Evolutionary conservation across 2,113 vertebrate species (phyloP).

Genomic region (Raja brachyura): DNA sequence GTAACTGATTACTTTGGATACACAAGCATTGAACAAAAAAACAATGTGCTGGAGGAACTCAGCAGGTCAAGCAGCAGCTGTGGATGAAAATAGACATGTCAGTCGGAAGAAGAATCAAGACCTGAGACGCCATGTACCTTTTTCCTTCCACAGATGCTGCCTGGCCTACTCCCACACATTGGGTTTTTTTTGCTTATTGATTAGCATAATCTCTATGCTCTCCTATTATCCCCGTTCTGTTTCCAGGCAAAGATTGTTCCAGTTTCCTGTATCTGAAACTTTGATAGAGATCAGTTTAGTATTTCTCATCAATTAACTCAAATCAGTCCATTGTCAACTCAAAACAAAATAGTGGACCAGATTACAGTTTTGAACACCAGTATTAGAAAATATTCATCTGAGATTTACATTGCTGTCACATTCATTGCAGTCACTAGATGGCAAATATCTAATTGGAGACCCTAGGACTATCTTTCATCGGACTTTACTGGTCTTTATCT

Average conservation of each 20-base stretch:
- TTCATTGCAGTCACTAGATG: background rate
- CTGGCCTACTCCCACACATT: too few relatives aligned
- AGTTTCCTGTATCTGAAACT: background rate
- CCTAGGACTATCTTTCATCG: too few relatives aligned
- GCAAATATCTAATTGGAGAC: background rate
- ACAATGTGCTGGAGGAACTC: too few relatives aligned
- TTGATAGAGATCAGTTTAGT: background rate
- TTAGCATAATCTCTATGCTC: background rate
- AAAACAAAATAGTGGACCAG: background rate
- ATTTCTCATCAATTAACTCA: background rate
- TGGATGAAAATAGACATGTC: too few relatives aligned
- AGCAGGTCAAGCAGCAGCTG: too few relatives aligned
- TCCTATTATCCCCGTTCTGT: background rate
- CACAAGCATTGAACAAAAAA: too few relatives aligned
- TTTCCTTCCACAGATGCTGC: too few relatives aligned
- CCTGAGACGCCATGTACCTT: too few relatives aligned
- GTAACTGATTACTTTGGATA: background rate
- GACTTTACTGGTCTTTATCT: too few relatives aligned
- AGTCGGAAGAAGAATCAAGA: too few relatives aligned
- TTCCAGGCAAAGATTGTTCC: background rate
- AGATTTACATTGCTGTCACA: background rate
- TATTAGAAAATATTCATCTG: conserved; percentile 1
- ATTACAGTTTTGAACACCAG: background rate
- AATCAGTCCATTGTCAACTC: background rate
- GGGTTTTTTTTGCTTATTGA: too few relatives aligned